These are phyloP conservation scores for Drosophila infuscata DNA, from an alignment of 2,888 invertebrate species.

Conservation along the genomic window DNA sequence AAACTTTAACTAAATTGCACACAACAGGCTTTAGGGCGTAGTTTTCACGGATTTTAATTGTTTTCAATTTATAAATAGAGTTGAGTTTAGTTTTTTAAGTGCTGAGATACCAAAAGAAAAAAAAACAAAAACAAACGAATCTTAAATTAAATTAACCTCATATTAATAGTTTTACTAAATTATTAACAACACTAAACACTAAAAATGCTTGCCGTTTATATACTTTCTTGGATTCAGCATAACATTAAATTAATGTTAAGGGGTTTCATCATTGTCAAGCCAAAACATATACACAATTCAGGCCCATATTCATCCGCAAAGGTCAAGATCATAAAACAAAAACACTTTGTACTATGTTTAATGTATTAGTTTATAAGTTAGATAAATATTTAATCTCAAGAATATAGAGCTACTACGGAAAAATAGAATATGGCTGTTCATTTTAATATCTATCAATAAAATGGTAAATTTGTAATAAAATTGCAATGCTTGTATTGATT, in stretches of 20 bases:
- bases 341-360: conserved; percentile 39
- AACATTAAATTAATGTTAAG: not conserved
- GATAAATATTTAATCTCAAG: conserved; percentile 13
- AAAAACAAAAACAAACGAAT: conserved; percentile 26
- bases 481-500: not conserved
- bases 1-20: conserved; percentile 33
- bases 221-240: conserved; percentile 26
- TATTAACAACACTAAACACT: conserved; percentile 30
- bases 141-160: conserved; percentile 27
- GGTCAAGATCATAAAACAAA: conserved; percentile 21
- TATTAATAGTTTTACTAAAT: conserved; percentile 15
- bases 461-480: conserved; percentile 39
- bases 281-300: conserved; percentile 27
- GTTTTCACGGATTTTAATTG: conserved; percentile 20
- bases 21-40: conserved; percentile 69
- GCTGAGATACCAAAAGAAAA: conserved; percentile 71
- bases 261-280: conserved; percentile 12
- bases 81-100: conserved; percentile 38
- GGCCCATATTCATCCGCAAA: conserved; percentile 2
- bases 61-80: conserved; percentile 16
- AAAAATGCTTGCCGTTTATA: conserved; percentile 56
- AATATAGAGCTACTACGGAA: conserved; percentile 17
- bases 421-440: conserved; percentile 10
- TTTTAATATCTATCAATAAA: conserved; percentile 33
- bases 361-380: not conserved